Conservation (phyloP, 1,140 invertebrate genomes). For the Aphaenogaster rudis region DNA sequence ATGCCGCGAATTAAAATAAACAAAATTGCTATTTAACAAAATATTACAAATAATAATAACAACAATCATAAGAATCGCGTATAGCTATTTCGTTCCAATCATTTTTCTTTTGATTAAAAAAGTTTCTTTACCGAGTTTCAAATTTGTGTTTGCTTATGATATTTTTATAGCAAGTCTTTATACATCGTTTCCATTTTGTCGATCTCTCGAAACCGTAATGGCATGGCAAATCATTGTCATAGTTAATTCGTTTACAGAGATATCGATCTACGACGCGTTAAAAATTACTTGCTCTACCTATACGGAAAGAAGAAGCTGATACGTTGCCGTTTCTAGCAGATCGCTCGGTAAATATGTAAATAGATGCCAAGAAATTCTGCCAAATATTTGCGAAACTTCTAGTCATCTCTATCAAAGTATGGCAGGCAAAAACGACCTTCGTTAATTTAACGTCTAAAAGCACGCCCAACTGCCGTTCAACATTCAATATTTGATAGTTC, state of each 20-base stretch:
- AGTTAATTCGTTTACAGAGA: background rate
- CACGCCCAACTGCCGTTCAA: background rate
- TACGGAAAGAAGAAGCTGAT: background rate
- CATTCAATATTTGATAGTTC: conserved; percentile 11
- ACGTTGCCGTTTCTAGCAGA: conserved; percentile 7
- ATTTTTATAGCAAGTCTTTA: background rate
- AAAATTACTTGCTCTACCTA: conserved; percentile 5
- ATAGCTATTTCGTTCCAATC: background rate
- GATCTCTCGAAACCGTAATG: background rate
- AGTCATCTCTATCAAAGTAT: conserved; percentile 20
- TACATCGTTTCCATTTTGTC: background rate
- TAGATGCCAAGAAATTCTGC: conserved; percentile 48
- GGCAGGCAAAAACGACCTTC: conserved; percentile 23
- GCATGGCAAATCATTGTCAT: background rate
- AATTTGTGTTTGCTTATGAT: background rate
- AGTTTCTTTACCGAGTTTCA: background rate
- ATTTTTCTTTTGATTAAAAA: background rate
- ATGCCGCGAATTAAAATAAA: background rate
- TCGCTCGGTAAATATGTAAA: background rate
- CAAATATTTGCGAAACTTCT: conserved; percentile 53
- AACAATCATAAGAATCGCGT: background rate
- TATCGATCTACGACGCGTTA: background rate
- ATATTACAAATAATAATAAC: background rate
- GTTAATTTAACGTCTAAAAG: conserved; percentile 55
- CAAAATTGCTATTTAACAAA: background rate